Evolutionary conservation across 2,113 vertebrate species (phyloP).

Genomic region (human): GRCh38 chr14:99804001-99804500

Average conservation of each 20-base stretch:
- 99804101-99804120: constrained; percentile 31
- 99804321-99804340: background rate
- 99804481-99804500: accelerated
- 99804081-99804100: constrained; percentile 62
- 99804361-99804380: background rate
- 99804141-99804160: constrained; percentile 60
- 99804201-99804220: background rate
- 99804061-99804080: constrained; percentile 58
- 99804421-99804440: too few species aligned
- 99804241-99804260: background rate
- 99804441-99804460: background rate
- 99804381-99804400: background rate
- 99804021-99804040: constrained; percentile 63
- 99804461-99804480: background rate
- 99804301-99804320: too few species aligned
- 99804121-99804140: constrained; percentile 42
- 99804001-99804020: constrained; percentile 27
- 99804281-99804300: accelerated
- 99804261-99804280: background rate
- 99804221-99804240: background rate
- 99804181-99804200: background rate
- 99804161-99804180: constrained; percentile 36
- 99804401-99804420: background rate
- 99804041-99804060: constrained; percentile 64
- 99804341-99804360: accelerated